Conservation (phyloP, 2,113 vertebrate species). For the Neofelis nebulosa region DNA sequence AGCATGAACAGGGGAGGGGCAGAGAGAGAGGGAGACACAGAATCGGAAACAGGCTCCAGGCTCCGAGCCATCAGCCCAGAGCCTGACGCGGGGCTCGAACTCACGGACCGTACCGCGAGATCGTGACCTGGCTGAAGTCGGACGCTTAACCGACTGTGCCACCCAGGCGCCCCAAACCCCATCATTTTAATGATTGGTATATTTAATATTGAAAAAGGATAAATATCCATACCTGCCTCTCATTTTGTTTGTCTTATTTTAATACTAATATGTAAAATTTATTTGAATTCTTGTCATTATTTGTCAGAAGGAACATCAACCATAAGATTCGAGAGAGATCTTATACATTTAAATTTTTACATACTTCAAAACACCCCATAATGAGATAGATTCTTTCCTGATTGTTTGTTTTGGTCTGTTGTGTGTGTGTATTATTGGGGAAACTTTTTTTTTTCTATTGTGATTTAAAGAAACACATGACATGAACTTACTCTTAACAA, state of each 20-base stretch:
- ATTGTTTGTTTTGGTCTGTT: neutral
- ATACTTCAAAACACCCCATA: neutral
- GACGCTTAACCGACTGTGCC: too few relatives aligned
- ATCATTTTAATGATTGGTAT: neutral
- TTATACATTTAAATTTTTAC: neutral
- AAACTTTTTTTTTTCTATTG: neutral
- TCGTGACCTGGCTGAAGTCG: too few relatives aligned
- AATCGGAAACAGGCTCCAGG: too few relatives aligned
- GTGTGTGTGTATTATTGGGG: neutral
- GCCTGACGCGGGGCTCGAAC: too few relatives aligned
- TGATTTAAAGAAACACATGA: neutral
- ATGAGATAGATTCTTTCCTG: neutral
- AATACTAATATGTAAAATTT: neutral
- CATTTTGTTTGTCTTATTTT: neutral
- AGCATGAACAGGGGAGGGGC: too few relatives aligned
- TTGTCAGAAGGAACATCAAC: neutral
- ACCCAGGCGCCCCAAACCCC: too few relatives aligned
- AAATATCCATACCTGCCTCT: neutral
- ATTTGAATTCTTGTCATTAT: neutral
- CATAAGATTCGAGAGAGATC: neutral
- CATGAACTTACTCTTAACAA: neutral
- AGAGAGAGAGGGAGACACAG: too few relatives aligned
- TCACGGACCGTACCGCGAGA: too few relatives aligned
- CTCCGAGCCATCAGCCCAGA: too few relatives aligned
- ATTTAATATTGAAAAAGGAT: neutral